Evolutionary conservation across 1,140 invertebrate genomes (phyloP).

Genomic region (Drosophila seguyi): DNA sequence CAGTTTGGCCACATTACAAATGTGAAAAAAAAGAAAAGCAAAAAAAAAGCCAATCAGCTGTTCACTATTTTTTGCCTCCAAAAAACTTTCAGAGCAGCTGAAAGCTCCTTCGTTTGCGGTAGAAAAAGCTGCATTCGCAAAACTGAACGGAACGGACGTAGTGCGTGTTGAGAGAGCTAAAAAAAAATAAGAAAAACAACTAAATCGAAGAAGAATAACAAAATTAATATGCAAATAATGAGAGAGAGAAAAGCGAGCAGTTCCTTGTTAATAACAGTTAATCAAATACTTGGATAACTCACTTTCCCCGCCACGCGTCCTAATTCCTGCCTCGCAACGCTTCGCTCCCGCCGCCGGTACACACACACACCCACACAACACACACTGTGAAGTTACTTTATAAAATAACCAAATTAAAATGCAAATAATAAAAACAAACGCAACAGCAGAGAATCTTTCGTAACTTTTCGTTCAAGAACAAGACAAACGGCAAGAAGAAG

Average conservation of each 20-base stretch:
- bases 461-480: conserved; percentile 34
- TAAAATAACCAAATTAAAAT: conserved; percentile 21
- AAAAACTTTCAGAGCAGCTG: conserved; percentile 1
- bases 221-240: neutral
- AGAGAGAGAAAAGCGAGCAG: conserved; percentile 7
- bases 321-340: conserved; percentile 8
- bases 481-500: conserved; percentile 1
- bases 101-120: conserved; percentile 8
- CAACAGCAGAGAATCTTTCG: conserved; percentile 32
- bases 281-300: conserved; percentile 8
- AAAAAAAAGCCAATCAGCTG: conserved; percentile 1
- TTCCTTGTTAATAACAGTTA: conserved; percentile 1
- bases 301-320: neutral
- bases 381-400: conserved; percentile 4
- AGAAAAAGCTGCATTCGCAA: conserved; percentile 20
- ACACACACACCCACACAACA: neutral
- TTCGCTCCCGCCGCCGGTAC: conserved; percentile 16
- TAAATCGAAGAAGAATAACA: conserved; percentile 5
- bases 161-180: conserved; percentile 21
- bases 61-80: neutral
- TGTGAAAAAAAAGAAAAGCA: neutral
- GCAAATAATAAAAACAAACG: conserved; percentile 14
- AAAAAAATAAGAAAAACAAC: neutral
- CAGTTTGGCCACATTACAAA: conserved; percentile 4
- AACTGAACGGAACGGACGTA: conserved; percentile 19